phyloP scores from a whole-genome alignment of 35 echinoderm and acorn worm species.

The Holothuria glaberrima region DNA sequence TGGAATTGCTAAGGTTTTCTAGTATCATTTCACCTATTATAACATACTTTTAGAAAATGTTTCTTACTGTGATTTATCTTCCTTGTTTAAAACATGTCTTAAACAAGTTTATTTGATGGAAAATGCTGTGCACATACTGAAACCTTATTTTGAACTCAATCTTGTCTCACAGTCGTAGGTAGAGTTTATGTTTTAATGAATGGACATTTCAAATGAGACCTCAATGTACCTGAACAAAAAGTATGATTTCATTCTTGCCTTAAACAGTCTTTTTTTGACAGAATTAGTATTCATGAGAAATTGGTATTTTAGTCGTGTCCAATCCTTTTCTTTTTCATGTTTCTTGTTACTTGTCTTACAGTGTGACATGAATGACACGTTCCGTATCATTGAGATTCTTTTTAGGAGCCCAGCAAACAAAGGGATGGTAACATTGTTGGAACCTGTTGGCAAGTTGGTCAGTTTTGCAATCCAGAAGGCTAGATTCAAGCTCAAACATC shows the following conservation, averaged over 20 bases:
- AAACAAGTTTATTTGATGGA: no score
- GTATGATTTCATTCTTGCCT: not conserved
- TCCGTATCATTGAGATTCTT: constrained; percentile 89
- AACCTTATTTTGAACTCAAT: no score
- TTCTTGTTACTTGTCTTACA: not conserved
- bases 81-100: no score
- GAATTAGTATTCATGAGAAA: not conserved
- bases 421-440: constrained; percentile 72
- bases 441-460: constrained; percentile 87
- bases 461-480: constrained; percentile 89
- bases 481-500: constrained; percentile 82
- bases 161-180: no score
- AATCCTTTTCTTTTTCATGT: not conserved
- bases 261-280: not conserved
- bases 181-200: no score
- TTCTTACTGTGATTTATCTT: no score
- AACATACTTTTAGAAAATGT: no score
- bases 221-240: not conserved
- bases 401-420: constrained; percentile 90
- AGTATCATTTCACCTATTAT: no score
- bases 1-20: no score
- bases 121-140: no score
- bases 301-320: not conserved
- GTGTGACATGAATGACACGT: constrained; percentile 92
- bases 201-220: no score